Base-by-base conservation (phyloP, 2,797 vertebrate genomes). In the Vespertilio murinus region DNA sequence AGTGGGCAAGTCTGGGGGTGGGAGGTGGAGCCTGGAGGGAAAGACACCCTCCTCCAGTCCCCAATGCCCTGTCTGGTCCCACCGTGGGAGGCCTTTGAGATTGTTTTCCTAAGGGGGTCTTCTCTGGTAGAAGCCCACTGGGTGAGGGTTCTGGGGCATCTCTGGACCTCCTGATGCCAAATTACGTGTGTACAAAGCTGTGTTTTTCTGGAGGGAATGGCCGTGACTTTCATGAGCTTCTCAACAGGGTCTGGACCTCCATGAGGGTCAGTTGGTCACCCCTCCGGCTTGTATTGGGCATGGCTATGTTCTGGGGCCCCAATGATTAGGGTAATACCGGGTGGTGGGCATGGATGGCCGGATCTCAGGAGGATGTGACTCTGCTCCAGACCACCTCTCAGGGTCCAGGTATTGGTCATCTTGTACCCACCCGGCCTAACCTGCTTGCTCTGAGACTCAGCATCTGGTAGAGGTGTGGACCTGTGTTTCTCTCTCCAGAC, bases 401-500 rank as follows among this genome's bases (percentile, higher is more conserved):
- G 87, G 47, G 33, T 49, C 73, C 4, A 2, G 28, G 54, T 33
- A 33, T n/a, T 7, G 40, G 45, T 20, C 52, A 3, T 30, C 33
- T 30, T 35, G 40, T 6, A 8, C 16, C 3, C 14, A 2, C 5
- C 33, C 45, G 12, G 25, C 23, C 33, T 0, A n/a, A n/a, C n/a
- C n/a, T n/a, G n/a, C n/a, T 42, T 42, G 42, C 42, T 42, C 42
- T 42, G 23, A 0, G 0, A 47, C 73, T 80, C 45, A 0, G 78
- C 3, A 0, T 30, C 64, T 23, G 12, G 12, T 8, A 20, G 90
- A 54, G 71, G 45, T 47, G 22, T 30, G 83, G 67, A 40, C 54
- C 4, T 0, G 30, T 10, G 0, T 82, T 33, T 90, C 73, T 94
- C 59, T 65, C 92, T 90, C 52, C 90, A 99, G 99, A 92, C 97